Base-by-base conservation (phyloP, 1,140 invertebrate genomes). In the Polypedilum vanderplanki region DNA sequence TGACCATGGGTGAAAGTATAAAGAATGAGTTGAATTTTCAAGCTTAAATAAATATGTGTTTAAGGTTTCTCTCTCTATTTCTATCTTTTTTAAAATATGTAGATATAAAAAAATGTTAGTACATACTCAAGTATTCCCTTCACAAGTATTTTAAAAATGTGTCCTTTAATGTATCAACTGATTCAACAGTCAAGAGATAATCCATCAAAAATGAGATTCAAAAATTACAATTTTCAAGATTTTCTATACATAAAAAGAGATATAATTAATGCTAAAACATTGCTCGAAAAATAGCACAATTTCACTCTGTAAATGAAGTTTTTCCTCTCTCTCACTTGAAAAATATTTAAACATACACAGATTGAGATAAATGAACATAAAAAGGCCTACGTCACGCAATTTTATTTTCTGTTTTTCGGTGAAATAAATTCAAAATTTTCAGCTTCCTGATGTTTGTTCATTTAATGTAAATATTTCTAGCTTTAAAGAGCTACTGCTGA, bases 21-120 rank as follows among this genome's bases (percentile, higher is more conserved):
- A n/a, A 57, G 46, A 57, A 12, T 57, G 46, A 57, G 46, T 57
- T 57, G 46, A 57, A 57, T 57, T 57, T 57, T 57, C 46, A 57
- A 57, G 46, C 46, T 57, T 57, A 57, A 57, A 57, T 57, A 57
- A 57, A 57, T 57, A 57, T 57, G 46, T 57, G 46, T 57, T 57
- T 57, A 57, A 57, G 46, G 46, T 57, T 57, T 57, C n/a, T 57
- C n/a, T 57, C 46, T 57, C 12, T 57, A n/a, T n/a, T 12, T 57
- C 46, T 57, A 12, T 57, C n/a, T n/a, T 57, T 57, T 15, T 15
- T 12, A 57, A 12, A 57, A 12, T 57, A 57, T n/a, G 46, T 57
- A 12, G n/a, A n/a, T 57, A 46, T 46, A 57, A 57, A 57, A n/a
- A 57, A 57, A 57, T 15, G 12, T 57, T 0, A 12, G 7, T 57